Base-by-base conservation (phyloP, 2,888 invertebrate genomes). In the Hyposoter didymator region DNA sequence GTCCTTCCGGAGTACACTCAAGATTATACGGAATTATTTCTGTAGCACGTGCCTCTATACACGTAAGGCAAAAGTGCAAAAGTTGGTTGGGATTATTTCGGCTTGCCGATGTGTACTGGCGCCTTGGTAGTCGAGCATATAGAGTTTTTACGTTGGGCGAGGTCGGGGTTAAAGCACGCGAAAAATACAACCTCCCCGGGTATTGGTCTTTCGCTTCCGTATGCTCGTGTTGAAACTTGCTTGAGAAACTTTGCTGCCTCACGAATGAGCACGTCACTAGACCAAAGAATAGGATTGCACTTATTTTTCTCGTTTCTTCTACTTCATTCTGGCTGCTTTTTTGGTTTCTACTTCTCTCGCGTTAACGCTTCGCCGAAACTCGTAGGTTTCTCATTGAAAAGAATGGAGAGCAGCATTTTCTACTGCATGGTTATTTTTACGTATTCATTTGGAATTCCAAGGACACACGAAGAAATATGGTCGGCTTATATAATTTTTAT, bases 141-240 rank as follows among this genome's bases (percentile, higher is more conserved):
- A 43, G 47, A 66, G 35, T 62, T 39, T 52, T 6, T 52, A 49
- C 78, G 69, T 84, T 84, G 83, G 78, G 78, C 45, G 69, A 79
- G 83, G 83, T 84, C 83, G 83, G 83, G 83, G 47, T 79, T 39
- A 78, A 35, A 22, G 47, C 67, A 66, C 82, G 73, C 49, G 52
- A 64, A 83, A 47, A 73, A 78, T 72, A 83, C 73, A 55, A 52
- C 52, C 19, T 43, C 64, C 19, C 32, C 47, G 14, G 10, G 35
- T 7, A 76, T 70, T 70, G 82, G 64, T 69, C 12, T 43, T 52
- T n/a, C 45, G 62, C 14, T 47, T n/a, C 35, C 32, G n/a, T 22
- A 39, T 67, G 45, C n/a, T 22, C 43, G 5, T 35, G 47, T 19
- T 22, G 45, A 66, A 75, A 70, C 35, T 74, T 39, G 67, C 35